Evolutionary conservation across 2,888 invertebrate genomes (phyloP).

Genomic region (Subacronicta megacephala): DNA sequence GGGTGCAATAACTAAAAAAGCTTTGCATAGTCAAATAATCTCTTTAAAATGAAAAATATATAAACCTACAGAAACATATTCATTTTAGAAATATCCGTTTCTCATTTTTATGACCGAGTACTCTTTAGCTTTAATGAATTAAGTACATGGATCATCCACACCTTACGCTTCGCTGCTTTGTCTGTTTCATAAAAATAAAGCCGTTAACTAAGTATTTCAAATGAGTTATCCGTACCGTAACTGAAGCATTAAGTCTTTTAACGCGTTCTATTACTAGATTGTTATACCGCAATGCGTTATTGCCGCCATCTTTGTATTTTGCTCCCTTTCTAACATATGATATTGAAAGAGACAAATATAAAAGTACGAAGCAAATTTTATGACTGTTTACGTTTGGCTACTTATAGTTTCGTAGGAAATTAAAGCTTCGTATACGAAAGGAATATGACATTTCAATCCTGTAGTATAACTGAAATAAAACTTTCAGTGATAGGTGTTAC

Average conservation of each 20-base stretch:
- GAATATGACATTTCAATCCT: slow-evolving; percentile 12
- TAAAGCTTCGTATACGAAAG: slow-evolving; percentile 60
- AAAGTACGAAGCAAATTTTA: slow-evolving; percentile 67
- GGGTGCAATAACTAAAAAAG: too few species aligned
- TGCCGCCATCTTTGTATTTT: slow-evolving; percentile 61
- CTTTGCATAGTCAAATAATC: too few species aligned
- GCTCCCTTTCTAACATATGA: slow-evolving; percentile 63
- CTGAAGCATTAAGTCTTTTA: slow-evolving; percentile 61
- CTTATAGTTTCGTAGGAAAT: slow-evolving; percentile 53
- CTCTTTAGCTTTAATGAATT: slow-evolving; percentile 36
- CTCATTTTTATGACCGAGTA: slow-evolving; percentile 32
- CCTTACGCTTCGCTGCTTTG: slow-evolving; percentile 30
- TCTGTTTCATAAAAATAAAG: slow-evolving; percentile 38
- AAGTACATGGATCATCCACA: slow-evolving; percentile 44
- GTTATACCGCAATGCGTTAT: slow-evolving; percentile 63
- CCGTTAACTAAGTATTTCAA: slow-evolving; percentile 55
- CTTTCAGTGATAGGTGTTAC: not conserved
- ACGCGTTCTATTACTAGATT: slow-evolving; percentile 69
- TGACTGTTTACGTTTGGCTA: slow-evolving; percentile 72
- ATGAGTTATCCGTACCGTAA: slow-evolving; percentile 57
- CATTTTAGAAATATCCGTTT: slow-evolving; percentile 24
- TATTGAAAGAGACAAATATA: slow-evolving; percentile 54
- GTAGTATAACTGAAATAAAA: not conserved
- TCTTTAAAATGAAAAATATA: too few species aligned
- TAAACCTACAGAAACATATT: slow-evolving; percentile 25